Percentiles rank a stretch among this genome's conserved stretches.
These are phyloP conservation scores for Hypolimnas misippus DNA, from an alignment of 2,888 invertebrate genomes.

Conservation along the genomic window DNA sequence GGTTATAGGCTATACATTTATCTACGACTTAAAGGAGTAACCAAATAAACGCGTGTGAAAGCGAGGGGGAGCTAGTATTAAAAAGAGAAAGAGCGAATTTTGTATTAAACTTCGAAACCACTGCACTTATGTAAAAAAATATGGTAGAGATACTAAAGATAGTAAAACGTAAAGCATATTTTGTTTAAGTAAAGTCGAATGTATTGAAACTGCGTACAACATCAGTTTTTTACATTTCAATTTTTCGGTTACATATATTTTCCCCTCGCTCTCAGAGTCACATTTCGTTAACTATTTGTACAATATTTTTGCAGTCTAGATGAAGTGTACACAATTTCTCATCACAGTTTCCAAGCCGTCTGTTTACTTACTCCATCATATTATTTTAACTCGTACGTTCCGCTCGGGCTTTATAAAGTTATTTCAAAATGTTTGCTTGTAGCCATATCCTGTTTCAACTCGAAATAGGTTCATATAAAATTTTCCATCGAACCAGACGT, in stretches of 20 bases:
- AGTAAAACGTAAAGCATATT: too few species aligned
- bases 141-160: too few species aligned
- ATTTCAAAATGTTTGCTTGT: constrained; percentile 33
- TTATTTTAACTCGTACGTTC: constrained; percentile 39
- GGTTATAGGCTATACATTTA: too few species aligned
- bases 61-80: too few species aligned
- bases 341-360: constrained; percentile 31
- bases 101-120: too few species aligned
- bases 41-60: too few species aligned
- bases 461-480: constrained; percentile 7
- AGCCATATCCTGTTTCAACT: constrained; percentile 21
- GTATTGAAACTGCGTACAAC: background rate
- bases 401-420: constrained; percentile 34
- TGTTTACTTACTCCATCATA: constrained; percentile 37
- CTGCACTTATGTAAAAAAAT: too few species aligned
- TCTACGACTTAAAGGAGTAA: too few species aligned
- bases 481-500: background rate
- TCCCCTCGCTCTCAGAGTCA: constrained; percentile 1
- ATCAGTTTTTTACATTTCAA: too few species aligned
- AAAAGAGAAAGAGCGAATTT: too few species aligned
- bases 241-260: constrained; percentile 1
- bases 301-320: constrained; percentile 35
- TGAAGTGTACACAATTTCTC: constrained; percentile 38
- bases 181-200: too few species aligned
- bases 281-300: constrained; percentile 19